Percentiles rank a stretch among this genome's conserved stretches.
phyloP scores from a whole-genome alignment of 2,797 vertebrate genomes.

The Echiichthys vipera region DNA sequence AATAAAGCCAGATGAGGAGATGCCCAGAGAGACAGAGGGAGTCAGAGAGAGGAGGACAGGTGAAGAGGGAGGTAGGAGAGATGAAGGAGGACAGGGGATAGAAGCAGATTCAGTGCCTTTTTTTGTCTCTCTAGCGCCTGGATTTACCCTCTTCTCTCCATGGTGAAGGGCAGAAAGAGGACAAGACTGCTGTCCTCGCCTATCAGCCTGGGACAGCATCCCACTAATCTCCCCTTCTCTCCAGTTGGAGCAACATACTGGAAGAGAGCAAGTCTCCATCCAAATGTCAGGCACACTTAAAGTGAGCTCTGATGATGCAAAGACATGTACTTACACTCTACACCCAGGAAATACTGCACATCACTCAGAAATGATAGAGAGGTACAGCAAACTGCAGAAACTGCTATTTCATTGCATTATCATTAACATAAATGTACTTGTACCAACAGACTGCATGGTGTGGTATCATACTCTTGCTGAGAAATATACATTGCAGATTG shows the following conservation, averaged over 20 bases:
- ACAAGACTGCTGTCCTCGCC: slow-evolving; percentile 20
- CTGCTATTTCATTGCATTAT: background rate
- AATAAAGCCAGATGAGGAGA: slow-evolving; percentile 45
- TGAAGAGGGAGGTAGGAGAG: background rate
- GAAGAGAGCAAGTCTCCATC: slow-evolving; percentile 21
- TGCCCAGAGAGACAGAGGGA: slow-evolving; percentile 30
- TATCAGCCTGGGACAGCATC: slow-evolving; percentile 38
- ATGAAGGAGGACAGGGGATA: background rate
- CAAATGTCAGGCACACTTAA: slow-evolving; percentile 17
- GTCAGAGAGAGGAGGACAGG: slow-evolving; percentile 16
- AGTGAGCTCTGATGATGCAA: slow-evolving; percentile 19
- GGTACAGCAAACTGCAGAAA: background rate
- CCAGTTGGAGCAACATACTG: too few species aligned
- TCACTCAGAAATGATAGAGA: background rate
- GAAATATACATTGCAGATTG: slow-evolving; percentile 5
- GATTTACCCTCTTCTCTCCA: background rate
- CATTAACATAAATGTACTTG: slow-evolving; percentile 23
- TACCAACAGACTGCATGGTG: background rate
- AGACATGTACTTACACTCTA: background rate
- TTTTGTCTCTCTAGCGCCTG: background rate
- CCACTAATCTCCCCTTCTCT: slow-evolving; percentile 15
- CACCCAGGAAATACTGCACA: background rate
- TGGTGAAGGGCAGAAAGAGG: slow-evolving; percentile 39
- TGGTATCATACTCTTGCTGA: slow-evolving; percentile 2
- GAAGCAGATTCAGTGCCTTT: background rate